Evolutionary conservation across 1,140 invertebrate species (phyloP), one percentile per base, ranked within the genome.

Genomic region (Scaptomyza montana): DNA sequence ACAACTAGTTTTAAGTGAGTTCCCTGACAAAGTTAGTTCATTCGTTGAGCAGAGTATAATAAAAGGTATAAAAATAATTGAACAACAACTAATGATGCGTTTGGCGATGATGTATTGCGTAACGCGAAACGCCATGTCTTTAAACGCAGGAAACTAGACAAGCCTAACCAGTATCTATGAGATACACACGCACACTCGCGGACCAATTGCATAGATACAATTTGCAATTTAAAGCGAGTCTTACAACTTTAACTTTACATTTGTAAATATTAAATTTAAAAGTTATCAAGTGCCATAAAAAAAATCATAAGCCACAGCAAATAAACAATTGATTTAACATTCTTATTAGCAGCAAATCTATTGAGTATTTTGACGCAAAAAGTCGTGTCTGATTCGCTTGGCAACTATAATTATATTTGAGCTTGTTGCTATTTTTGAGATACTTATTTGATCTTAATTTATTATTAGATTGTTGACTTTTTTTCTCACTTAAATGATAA

Each of bases 101-200:
- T 46, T 50, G 56, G 9, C 45, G 56, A 64, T 73, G 70, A 68
- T 73, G 70, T 68, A 73, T 68, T 68, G 21, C 2, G 21, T 2
- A 25, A 25, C 21, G 70, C 69, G 55, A 46, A 71, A 56, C 51
- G 60, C 53, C 6, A 30, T 16, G 25, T 19, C 51, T 49, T 67
- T 53, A 33, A 63, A 33, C 55, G 60, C 69, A 72, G 69, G 63
- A 72, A 72, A 25, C 63, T 47, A 1, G 19, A 45, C 54, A 13
- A 16, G 49, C 69, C 59, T 72, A 72, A 72, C 69, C 69, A 41
- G 69, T 72, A 67, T 72, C 49, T 43, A 49, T 50, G 30, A 61
- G 49, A 39, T 63, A 70, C 41, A 62, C 5, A 61, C 12, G 13
- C 30, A 64, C 63, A 21, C 19, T 9, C 60, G 55, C 12, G 10